Conservation (phyloP, 2,888 invertebrate species). For the Sialis fuliginosa region DNA sequence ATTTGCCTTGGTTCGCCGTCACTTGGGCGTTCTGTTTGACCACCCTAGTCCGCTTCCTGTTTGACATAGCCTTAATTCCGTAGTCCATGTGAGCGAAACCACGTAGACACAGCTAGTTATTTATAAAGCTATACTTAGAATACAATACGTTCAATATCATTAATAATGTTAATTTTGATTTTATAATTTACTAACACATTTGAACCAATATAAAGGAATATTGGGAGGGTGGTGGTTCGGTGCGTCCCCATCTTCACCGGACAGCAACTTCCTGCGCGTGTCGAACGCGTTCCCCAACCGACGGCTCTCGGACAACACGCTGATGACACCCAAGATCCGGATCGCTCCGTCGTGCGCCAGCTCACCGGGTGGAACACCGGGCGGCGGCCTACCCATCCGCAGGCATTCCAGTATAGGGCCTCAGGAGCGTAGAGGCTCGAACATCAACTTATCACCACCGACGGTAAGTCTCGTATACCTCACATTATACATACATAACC, state of each 20-base stretch:
- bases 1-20: too few species aligned
- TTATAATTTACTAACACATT: neutral
- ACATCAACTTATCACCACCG: constrained; percentile 73
- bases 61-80: too few species aligned
- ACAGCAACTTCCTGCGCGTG: constrained; percentile 74
- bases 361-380: constrained; percentile 54
- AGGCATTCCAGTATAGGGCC: constrained; percentile 86
- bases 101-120: too few species aligned
- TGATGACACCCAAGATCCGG: constrained; percentile 79
- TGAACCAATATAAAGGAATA: constrained; percentile 24
- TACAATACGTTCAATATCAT: too few species aligned
- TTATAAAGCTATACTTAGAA: too few species aligned
- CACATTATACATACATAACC: too few species aligned
- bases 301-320: constrained; percentile 77
- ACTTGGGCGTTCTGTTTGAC: too few species aligned
- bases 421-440: constrained; percentile 70
- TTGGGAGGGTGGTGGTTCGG: constrained; percentile 72
- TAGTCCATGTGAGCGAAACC: too few species aligned
- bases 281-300: constrained; percentile 65
- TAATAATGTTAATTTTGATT: too few species aligned
- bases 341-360: constrained; percentile 80
- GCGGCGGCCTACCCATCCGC: constrained; percentile 62
- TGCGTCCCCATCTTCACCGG: constrained; percentile 66
- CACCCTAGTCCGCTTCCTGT: too few species aligned
- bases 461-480: constrained; percentile 44